Conservation (phyloP, 2,888 invertebrate genomes). For the Ypsolopha scabrella region DNA sequence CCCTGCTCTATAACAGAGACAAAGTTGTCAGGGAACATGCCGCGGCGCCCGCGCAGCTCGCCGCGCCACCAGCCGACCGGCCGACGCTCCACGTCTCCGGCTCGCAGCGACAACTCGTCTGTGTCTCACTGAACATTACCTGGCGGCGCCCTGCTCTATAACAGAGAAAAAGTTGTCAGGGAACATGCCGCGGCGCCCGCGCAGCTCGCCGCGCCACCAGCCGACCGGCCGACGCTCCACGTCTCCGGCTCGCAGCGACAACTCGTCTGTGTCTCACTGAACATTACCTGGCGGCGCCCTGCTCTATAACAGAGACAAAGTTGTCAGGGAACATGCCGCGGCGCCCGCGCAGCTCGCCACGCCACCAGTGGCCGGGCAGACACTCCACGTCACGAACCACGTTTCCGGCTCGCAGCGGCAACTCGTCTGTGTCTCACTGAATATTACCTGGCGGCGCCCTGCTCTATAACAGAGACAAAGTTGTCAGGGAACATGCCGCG, state of each 20-base stretch:
- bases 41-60: no score
- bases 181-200: conserved; percentile 58
- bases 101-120: conserved; percentile 69
- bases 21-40: no score
- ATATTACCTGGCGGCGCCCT: conserved; percentile 47
- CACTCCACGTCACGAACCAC: conserved; percentile 57
- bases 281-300: conserved; percentile 47
- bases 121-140: conserved; percentile 31
- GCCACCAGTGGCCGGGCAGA: conserved; percentile 91
- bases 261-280: conserved; percentile 70
- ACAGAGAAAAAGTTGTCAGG: conserved; percentile 82
- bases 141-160: conserved; percentile 47
- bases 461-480: conserved; percentile 80
- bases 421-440: not conserved
- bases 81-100: conserved; percentile 75
- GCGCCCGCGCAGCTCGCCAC: conserved; percentile 82
- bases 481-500: conserved; percentile 95
- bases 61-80: no score
- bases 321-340: conserved; percentile 42
- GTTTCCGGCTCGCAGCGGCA: not conserved
- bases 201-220: conserved; percentile 91
- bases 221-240: conserved; percentile 85
- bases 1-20: no score
- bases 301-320: conserved; percentile 79
- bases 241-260: conserved; percentile 86